Base-by-base conservation (phyloP, 1,140 invertebrate genomes). In the Chrysopa pallens region DNA sequence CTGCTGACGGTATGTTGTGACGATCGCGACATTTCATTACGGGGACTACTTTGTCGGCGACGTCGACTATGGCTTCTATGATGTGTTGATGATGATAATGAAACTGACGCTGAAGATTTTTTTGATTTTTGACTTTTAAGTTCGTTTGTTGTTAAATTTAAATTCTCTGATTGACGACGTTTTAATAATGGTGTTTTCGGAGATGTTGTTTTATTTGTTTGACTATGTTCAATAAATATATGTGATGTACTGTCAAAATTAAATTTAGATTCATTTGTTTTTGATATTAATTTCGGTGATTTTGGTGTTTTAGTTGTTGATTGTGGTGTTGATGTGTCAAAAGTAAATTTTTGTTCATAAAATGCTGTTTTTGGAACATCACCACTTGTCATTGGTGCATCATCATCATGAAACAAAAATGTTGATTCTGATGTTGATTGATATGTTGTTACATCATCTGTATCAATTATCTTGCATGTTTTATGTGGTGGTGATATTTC, bases 11-110 rank as follows among this genome's bases (percentile, higher is more conserved):
- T 38, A 38, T 45, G 28, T 8, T 28, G 29, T 39, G 47, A 44
- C 35, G 12, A 27, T 14, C 55, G 46, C n/a, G 37, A 48, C 13
- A 9, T 42, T 46, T 40, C 27, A 38, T 36, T 42, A 41, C 44
- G 43, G 17, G 27, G 41, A 40, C 12, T 44, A 28, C 27, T 48
- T 38, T 33, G 31, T 11, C 31, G 31, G 2, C 31, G 8, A 11
- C 31, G 17, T 9, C 23, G 7, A 29, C 29, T 29, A 31, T 39
- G 13, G 12, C 14, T 33, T 38, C 41, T 23, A 8, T 41, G 2
- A 17, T 40, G 31, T 40, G 36, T 38, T 8, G 42, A 17, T 3
- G 28, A 23, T 23, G 17, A 23, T 3, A 5, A 23, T 23, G 17
- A 23, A 3, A 23, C 5, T 23, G 17, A 23, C 2, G 17, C 17